phyloP scores from a whole-genome alignment of 2,113 vertebrate genomes.

The Etheostoma spectabile region DNA sequence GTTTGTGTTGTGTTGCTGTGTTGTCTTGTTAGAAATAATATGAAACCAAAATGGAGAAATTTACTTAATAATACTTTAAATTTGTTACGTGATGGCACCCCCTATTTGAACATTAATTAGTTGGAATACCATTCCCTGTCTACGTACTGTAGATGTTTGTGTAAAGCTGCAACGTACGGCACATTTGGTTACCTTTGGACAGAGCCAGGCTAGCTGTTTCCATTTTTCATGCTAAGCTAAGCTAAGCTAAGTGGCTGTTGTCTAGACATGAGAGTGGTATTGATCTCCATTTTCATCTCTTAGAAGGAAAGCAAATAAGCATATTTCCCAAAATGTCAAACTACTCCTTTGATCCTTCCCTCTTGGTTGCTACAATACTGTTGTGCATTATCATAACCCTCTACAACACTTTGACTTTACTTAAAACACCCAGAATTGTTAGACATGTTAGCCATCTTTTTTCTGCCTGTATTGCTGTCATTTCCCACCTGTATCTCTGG shows the following conservation, averaged over 20 bases:
- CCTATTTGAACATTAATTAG: too few relatives aligned
- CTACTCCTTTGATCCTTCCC: slow-evolving; percentile 29
- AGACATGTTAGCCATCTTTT: slow-evolving; percentile 33
- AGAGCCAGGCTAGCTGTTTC: neutral
- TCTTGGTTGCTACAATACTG: slow-evolving; percentile 22
- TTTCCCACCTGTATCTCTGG: slow-evolving; percentile 60
- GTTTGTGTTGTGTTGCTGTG: too few relatives aligned
- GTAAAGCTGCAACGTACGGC: neutral
- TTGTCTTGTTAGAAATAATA: too few relatives aligned
- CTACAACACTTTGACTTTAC: slow-evolving; percentile 1
- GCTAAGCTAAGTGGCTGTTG: neutral
- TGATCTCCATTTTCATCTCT: neutral
- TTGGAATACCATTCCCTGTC: neutral
- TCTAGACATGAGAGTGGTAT: neutral
- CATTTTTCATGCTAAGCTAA: slow-evolving; percentile 16
- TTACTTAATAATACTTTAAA: too few relatives aligned
- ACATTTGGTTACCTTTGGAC: neutral
- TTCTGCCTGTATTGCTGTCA: slow-evolving; percentile 57
- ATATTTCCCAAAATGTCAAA: slow-evolving; percentile 31
- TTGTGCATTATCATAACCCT: slow-evolving; percentile 33
- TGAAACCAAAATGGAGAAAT: too few relatives aligned
- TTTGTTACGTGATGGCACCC: too few relatives aligned
- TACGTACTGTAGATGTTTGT: neutral
- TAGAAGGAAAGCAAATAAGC: neutral
- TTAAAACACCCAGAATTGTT: slow-evolving; percentile 28